Conservation (phyloP, 2,888 invertebrate species). For the Agrochola lota region DNA sequence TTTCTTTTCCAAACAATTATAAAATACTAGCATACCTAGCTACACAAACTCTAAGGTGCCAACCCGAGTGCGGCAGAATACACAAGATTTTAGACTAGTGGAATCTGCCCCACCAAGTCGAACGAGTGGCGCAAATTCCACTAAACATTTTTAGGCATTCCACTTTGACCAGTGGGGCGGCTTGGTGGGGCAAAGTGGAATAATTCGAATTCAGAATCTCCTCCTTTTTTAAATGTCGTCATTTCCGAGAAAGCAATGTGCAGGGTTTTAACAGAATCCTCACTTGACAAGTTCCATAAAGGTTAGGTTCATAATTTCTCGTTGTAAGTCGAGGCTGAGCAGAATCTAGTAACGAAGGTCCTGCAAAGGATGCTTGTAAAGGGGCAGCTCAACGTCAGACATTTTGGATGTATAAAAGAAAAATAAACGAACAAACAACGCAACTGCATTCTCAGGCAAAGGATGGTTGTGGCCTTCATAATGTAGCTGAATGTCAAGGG, state of each 20-base stretch:
- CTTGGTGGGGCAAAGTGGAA: too few species aligned
- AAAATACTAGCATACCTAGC: too few species aligned
- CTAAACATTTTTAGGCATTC: too few species aligned
- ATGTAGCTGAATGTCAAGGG: slow-evolving; percentile 44
- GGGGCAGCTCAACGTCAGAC: background rate
- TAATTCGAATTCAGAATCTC: too few species aligned
- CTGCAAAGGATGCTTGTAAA: slow-evolving; percentile 6
- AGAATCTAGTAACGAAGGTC: background rate
- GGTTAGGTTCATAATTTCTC: too few species aligned
- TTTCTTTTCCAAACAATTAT: too few species aligned
- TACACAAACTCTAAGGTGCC: too few species aligned
- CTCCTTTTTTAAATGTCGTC: background rate
- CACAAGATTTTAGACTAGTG: too few species aligned
- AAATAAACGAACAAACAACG: slow-evolving; percentile 20
- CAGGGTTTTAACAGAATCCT: background rate
- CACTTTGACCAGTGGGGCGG: too few species aligned
- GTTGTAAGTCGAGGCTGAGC: background rate
- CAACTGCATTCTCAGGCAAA: slow-evolving; percentile 15
- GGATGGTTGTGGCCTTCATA: slow-evolving; percentile 21
- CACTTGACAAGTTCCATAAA: background rate
- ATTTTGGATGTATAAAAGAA: slow-evolving; percentile 13
- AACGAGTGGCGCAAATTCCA: too few species aligned
- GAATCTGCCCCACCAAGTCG: too few species aligned
- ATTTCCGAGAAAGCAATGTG: background rate
- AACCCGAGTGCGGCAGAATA: too few species aligned